Evolutionary conservation across 2,113 vertebrate species (phyloP), one percentile per base, ranked within the genome.

Genomic region (Paramisgurnus dabryanus): DNA sequence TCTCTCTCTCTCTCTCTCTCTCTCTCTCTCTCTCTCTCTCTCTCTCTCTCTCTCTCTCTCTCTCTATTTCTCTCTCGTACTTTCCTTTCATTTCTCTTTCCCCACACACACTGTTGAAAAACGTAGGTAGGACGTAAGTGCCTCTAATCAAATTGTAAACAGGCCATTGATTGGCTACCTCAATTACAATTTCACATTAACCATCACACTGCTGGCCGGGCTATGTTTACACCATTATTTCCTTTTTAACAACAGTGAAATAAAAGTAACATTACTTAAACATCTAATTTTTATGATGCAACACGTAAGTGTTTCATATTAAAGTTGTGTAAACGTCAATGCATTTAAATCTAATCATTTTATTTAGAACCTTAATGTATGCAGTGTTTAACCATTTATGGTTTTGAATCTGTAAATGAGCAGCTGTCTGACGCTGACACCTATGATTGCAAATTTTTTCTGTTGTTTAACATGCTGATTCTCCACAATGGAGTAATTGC

Each of bases 111-210:
- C 68, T 41, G 65, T 40, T 75, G 66, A 73, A 75, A 80, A 65
- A 77, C 7, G 6, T 68, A 66, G 79, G 27, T 34, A 47, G 45
- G 1, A 40, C 17, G 79, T 73, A 71, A 70, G 75, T 77, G 45
- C 74, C 74, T 63, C 22, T 67, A 65, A 77, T 77, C 63, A 77
- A 66, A 77, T 18, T 66, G 45, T 64, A 43, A 22, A 76, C 63
- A 77, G 57, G 66, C 45, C 79, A 53, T 50, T 74, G 67, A 77
- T 64, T 81, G 75, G 67, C 53, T 43, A 10, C 72, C 55, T 69
- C 57, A 58, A 18, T 66, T 66, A 55, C 34, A 49, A 64, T 67
- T 45, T 50, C 68, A 55, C 65, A 53, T 72, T 63, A 67, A 73
- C 67, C 53, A 43, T 70, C 18, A 27, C 67, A 78, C 73, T 69